These are phyloP conservation scores for Polia nebulosa DNA, from an alignment of 2,888 invertebrate species.

Conservation along the genomic window DNA sequence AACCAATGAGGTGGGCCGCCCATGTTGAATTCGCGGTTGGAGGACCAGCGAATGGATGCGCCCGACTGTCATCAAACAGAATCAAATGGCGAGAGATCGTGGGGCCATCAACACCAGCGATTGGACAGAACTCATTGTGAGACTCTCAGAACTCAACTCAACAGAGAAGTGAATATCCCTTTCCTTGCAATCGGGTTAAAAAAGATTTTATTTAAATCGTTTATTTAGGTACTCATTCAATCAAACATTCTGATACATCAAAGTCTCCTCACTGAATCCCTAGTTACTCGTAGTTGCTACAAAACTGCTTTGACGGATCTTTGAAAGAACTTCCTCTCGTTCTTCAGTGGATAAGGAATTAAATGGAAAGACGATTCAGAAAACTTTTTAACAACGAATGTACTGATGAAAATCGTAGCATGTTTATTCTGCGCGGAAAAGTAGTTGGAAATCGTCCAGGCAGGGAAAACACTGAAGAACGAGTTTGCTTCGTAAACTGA, in stretches of 20 bases:
- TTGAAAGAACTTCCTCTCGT: slow-evolving; percentile 13
- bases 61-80: no score
- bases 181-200: no score
- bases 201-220: no score
- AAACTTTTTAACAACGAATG: slow-evolving; percentile 46
- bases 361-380: slow-evolving; percentile 18
- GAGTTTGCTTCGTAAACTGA: slow-evolving; percentile 28
- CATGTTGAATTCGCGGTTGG: no score
- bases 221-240: background rate
- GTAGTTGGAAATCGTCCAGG: slow-evolving; percentile 53
- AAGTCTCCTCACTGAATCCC: background rate
- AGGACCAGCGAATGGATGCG: no score
- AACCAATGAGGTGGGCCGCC: no score
- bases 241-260: background rate
- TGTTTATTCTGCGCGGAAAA: slow-evolving; percentile 47
- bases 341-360: slow-evolving; percentile 23
- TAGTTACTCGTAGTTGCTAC: background rate
- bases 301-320: slow-evolving; percentile 20
- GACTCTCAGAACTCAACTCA: no score
- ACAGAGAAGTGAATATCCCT: no score
- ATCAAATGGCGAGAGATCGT: no score
- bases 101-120: no score
- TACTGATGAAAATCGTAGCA: slow-evolving; percentile 42
- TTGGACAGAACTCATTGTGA: no score
- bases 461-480: slow-evolving; percentile 21